Conservation (phyloP, 2,888 invertebrate species). For the Stenotaenia linearis region DNA sequence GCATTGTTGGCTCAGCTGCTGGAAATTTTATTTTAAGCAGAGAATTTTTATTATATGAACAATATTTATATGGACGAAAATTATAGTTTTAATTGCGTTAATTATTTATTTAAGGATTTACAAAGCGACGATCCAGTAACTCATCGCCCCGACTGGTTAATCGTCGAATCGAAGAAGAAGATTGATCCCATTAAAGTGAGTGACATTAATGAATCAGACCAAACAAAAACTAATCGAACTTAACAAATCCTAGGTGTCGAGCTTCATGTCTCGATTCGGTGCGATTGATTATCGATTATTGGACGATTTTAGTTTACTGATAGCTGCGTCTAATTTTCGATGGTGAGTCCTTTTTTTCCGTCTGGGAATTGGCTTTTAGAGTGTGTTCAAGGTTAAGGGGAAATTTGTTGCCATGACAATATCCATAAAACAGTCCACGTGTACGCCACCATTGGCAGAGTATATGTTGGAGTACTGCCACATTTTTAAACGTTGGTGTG, state of each 20-base stretch:
- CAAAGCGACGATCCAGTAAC: slow-evolving; percentile 53
- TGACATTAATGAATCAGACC: background rate
- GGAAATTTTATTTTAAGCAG: background rate
- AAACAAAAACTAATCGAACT: too few relatives aligned
- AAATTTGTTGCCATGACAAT: background rate
- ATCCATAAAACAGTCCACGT: slow-evolving; percentile 3
- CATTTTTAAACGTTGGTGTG: background rate
- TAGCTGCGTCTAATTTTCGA: slow-evolving; percentile 57
- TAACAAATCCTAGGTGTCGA: slow-evolving; percentile 43
- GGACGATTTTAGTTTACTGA: slow-evolving; percentile 53
- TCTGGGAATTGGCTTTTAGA: too few relatives aligned
- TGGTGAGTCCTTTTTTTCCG: slow-evolving; percentile 49
- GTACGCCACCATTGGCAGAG: background rate
- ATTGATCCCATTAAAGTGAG: background rate
- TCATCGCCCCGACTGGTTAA: slow-evolving; percentile 53
- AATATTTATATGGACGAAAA: too few relatives aligned
- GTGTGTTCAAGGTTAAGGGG: background rate
- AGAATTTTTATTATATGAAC: background rate
- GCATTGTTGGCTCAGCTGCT: slow-evolving; percentile 9
- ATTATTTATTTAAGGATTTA: slow-evolving; percentile 50
- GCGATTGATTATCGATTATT: slow-evolving; percentile 59
- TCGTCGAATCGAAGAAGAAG: slow-evolving; percentile 45
- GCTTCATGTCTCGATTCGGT: slow-evolving; percentile 56
- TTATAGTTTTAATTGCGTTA: slow-evolving; percentile 36
- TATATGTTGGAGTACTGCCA: background rate